These are phyloP conservation scores for Tolmerus cingulatus DNA, from an alignment of 2,888 invertebrate species.

Conservation along the genomic window DNA sequence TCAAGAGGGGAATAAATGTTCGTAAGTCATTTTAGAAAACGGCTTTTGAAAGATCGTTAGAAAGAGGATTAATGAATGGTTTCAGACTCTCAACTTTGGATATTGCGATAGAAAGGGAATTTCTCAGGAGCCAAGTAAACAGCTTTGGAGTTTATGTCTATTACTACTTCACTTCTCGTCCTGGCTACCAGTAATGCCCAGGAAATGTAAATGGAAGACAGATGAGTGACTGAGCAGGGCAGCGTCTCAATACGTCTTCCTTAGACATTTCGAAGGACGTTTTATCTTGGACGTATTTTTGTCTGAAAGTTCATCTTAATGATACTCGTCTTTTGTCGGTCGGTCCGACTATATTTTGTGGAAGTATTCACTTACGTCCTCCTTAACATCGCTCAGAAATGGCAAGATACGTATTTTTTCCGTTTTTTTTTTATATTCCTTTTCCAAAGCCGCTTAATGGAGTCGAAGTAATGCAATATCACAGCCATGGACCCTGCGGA, in stretches of 20 bases:
- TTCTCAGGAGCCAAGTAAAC: background rate
- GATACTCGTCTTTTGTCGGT: background rate
- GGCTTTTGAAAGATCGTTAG: background rate
- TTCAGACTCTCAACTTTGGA: background rate
- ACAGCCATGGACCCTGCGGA: background rate
- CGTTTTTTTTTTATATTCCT: background rate
- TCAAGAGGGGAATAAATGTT: background rate
- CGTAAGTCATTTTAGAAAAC: background rate
- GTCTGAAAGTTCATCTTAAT: background rate
- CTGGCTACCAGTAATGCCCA: background rate
- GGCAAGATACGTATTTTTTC: background rate
- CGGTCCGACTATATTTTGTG: background rate
- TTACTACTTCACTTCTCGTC: background rate
- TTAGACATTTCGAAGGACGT: background rate
- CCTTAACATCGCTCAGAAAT: background rate
- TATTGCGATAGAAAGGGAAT: background rate
- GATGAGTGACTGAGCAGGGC: background rate
- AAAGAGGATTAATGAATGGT: background rate
- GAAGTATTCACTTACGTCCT: background rate
- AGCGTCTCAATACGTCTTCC: background rate
- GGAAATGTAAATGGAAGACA: background rate
- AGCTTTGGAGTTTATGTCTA: background rate
- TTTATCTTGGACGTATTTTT: background rate
- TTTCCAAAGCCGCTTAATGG: conserved; percentile 1
- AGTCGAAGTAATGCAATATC: conserved; percentile 2